Evolutionary conservation across 2,888 invertebrate genomes (phyloP).

Genomic region (Acheta domesticus): DNA sequence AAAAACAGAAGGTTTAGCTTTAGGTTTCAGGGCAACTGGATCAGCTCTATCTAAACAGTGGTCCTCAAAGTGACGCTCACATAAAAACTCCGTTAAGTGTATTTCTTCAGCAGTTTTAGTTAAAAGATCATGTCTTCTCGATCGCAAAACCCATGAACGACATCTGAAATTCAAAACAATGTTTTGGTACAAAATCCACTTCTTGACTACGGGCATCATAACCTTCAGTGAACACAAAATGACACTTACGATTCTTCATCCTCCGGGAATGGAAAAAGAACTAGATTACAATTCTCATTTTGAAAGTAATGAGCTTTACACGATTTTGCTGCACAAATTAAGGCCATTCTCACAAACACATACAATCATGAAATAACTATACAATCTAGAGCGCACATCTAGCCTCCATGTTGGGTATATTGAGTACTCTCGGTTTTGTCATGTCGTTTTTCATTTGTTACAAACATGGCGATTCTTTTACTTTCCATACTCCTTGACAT

Average conservation of each 20-base stretch:
- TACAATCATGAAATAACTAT: too few relatives aligned
- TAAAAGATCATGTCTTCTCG: constrained; percentile 22
- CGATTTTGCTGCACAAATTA: constrained; percentile 26
- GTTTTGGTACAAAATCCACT: background rate
- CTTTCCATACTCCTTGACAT: too few relatives aligned
- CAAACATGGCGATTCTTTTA: too few relatives aligned
- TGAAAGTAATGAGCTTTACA: constrained; percentile 22
- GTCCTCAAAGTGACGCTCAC: constrained; percentile 26
- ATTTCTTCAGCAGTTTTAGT: constrained; percentile 20
- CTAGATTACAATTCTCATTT: constrained; percentile 20
- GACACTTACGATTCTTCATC: constrained; percentile 26
- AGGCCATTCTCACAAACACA: constrained; percentile 18
- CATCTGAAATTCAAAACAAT: constrained; percentile 23
- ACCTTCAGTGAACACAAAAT: background rate
- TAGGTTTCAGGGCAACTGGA: constrained; percentile 21
- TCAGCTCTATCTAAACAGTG: constrained; percentile 21
- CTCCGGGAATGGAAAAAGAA: constrained; percentile 26
- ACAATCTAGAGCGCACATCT: too few relatives aligned
- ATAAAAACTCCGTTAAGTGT: constrained; percentile 24
- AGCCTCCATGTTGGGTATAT: too few relatives aligned
- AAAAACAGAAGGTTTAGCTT: constrained; percentile 24
- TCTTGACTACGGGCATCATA: constrained; percentile 12
- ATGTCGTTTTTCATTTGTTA: too few relatives aligned
- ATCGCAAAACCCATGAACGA: constrained; percentile 12
- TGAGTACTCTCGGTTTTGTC: too few relatives aligned